A percentile compares a stretch with the other conserved stretches of the same genome.
Evolutionary conservation across 2,888 invertebrate species (phyloP).

Genomic region (Glaucopsyche alexis): DNA sequence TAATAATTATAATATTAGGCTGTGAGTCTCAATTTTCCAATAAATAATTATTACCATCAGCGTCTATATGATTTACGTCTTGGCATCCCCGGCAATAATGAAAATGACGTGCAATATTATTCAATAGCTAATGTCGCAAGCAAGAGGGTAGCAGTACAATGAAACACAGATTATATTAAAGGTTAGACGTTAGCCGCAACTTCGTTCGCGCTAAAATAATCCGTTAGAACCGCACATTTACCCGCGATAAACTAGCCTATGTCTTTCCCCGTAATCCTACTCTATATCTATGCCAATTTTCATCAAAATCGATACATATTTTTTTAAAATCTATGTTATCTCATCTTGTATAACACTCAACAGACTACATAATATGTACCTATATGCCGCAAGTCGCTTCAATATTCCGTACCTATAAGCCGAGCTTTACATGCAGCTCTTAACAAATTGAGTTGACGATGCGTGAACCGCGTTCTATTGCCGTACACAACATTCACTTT

Average conservation of each 20-base stretch:
- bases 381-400: neutral
- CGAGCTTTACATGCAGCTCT: constrained; percentile 45
- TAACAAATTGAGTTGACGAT: constrained; percentile 58
- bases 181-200: neutral
- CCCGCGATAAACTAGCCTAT: too few species aligned
- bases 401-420: constrained; percentile 37
- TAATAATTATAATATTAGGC: neutral
- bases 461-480: constrained; percentile 42
- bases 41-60: neutral
- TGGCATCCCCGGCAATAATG: neutral
- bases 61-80: neutral
- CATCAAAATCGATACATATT: too few species aligned
- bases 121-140: neutral
- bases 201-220: too few species aligned
- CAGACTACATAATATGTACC: neutral
- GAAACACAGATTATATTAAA: neutral
- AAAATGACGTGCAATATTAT: neutral
- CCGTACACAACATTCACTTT: constrained; percentile 14
- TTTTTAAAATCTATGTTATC: too few species aligned
- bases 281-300: too few species aligned
- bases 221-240: too few species aligned
- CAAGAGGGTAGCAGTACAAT: constrained; percentile 5
- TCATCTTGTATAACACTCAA: neutral
- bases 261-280: too few species aligned
- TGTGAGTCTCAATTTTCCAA: neutral